Conservation (phyloP, 2,797 vertebrate species). For the Rhincodon typus region DNA sequence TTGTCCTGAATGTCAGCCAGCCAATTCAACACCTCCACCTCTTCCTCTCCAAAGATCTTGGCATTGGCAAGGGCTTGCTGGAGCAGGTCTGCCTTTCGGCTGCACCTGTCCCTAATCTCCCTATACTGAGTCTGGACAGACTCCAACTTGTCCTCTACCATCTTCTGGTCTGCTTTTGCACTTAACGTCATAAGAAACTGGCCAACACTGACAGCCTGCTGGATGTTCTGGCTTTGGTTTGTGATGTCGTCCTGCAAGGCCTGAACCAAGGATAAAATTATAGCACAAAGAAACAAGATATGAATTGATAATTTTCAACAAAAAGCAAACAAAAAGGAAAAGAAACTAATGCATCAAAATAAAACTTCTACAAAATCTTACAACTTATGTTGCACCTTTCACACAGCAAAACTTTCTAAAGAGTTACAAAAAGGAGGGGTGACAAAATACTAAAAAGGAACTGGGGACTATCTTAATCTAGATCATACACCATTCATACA, state of each 20-base stretch:
- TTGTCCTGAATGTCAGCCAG: conserved; percentile 93
- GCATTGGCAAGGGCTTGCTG: conserved; percentile 88
- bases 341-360: conserved; percentile 28
- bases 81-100: conserved; percentile 74
- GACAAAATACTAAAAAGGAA: not conserved
- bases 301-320: not conserved
- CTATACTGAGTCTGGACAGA: conserved; percentile 67
- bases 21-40: conserved; percentile 99
- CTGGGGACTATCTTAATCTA: conserved; percentile 44
- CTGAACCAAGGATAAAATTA: conserved; percentile 57
- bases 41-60: conserved; percentile 93
- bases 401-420: conserved; percentile 52
- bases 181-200: conserved; percentile 77
- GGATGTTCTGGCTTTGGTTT: conserved; percentile 59
- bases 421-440: conserved; percentile 49
- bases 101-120: conserved; percentile 72
- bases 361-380: conserved; percentile 25
- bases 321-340: not conserved
- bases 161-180: conserved; percentile 65
- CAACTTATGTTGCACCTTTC: conserved; percentile 15
- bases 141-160: conserved; percentile 75
- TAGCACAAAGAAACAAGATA: conserved; percentile 50
- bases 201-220: conserved; percentile 69
- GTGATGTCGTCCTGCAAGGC: conserved; percentile 79
- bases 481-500: not conserved